phyloP scores from a whole-genome alignment of 2,888 invertebrate genomes.

The Morpho helenor region DNA sequence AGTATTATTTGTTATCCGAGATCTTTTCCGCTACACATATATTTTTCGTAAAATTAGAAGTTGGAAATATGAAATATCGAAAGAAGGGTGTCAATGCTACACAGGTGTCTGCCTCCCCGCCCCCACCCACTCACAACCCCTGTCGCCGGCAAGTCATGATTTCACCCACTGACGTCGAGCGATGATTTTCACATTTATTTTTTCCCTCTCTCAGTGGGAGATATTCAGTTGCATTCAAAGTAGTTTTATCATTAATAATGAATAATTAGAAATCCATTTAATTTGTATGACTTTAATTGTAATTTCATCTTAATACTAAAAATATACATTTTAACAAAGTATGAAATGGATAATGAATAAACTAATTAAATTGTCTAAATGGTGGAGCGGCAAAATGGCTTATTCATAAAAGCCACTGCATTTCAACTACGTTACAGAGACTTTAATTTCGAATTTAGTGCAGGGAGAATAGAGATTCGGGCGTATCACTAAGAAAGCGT shows the following conservation, averaged over 20 bases:
- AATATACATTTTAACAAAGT: not conserved
- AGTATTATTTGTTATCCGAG: conserved; percentile 10
- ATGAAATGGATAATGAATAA: conserved; percentile 1
- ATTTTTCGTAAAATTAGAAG: conserved; percentile 19
- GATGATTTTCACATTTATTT: conserved; percentile 23
- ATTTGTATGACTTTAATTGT: not conserved
- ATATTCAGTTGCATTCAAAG: not conserved
- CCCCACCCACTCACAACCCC: conserved; percentile 28
- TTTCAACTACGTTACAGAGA: conserved; percentile 34
- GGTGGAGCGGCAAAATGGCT: conserved; percentile 5
- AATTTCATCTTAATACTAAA: not conserved
- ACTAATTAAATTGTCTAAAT: conserved; percentile 6
- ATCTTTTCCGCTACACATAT: conserved; percentile 6
- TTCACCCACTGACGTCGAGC: conserved; percentile 27
- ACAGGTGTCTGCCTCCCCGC: conserved; percentile 28
- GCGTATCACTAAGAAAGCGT: conserved; percentile 58
- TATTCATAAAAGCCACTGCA: conserved; percentile 10
- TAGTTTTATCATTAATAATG: not conserved
- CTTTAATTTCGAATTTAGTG: conserved; percentile 67
- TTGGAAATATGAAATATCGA: conserved; percentile 27
- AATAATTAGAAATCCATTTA: not conserved
- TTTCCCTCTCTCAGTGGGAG: conserved; percentile 7
- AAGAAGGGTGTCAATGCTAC: conserved; percentile 29
- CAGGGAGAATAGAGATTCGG: conserved; percentile 44
- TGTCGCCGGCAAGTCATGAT: conserved; percentile 27